Evolutionary conservation across 35 echinoderm and acorn worm genomes (phyloP).

Genomic region (Lytechinus variegatus): DNA sequence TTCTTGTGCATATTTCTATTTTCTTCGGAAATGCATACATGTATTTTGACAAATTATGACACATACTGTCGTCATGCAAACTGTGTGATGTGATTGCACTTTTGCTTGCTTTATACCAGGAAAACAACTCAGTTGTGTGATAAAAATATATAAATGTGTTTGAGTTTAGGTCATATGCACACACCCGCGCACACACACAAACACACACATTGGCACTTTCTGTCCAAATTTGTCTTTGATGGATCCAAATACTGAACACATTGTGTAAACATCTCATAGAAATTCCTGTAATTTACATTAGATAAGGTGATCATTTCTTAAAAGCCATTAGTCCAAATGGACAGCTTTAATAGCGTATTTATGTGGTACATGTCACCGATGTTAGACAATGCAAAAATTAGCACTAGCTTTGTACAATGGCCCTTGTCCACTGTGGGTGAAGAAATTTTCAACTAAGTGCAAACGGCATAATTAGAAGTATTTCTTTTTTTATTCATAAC

Average conservation of each 20-base stretch:
- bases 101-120: not conserved
- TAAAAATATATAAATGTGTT: too few relatives aligned
- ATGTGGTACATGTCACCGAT: too few relatives aligned
- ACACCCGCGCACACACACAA: too few relatives aligned
- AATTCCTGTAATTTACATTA: too few relatives aligned
- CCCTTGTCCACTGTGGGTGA: not conserved
- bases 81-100: not conserved
- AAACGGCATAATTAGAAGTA: not conserved
- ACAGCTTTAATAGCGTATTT: too few relatives aligned
- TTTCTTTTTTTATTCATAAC: too few relatives aligned
- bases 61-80: not conserved
- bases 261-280: not conserved
- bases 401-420: not conserved
- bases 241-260: too few relatives aligned
- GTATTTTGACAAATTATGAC: not conserved
- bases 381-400: not conserved
- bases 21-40: not conserved
- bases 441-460: not conserved
- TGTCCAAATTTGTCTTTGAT: too few relatives aligned
- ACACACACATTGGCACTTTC: too few relatives aligned
- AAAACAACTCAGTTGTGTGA: not conserved
- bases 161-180: too few relatives aligned
- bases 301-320: too few relatives aligned
- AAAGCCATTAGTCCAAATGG: too few relatives aligned
- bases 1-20: not conserved